A percentile compares a stretch with the other conserved stretches of the same genome.
These are phyloP conservation scores for Machimus rusticus DNA, from an alignment of 2,888 invertebrate genomes.

Conservation along the genomic window DNA sequence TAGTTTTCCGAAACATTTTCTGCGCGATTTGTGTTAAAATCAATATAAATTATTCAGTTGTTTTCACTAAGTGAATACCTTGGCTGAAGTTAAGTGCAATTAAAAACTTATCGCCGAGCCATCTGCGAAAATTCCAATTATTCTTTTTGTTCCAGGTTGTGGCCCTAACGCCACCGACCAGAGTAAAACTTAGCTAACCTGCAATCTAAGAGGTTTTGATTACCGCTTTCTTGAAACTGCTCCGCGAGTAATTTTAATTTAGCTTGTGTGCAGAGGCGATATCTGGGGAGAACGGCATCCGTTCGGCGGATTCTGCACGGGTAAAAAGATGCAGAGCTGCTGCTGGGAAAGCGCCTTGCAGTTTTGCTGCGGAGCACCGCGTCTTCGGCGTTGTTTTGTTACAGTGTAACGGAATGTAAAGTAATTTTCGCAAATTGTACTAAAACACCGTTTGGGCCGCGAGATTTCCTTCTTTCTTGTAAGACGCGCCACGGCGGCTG, in stretches of 20 bases:
- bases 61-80: not conserved
- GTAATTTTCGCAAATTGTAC: conserved; percentile 1
- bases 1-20: not conserved
- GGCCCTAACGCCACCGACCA: not conserved
- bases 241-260: not conserved
- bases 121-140: not conserved
- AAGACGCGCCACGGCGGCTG: not conserved
- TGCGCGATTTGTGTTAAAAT: not conserved
- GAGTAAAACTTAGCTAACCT: not conserved
- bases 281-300: not conserved
- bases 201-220: not conserved
- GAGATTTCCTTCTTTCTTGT: not conserved
- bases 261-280: not conserved
- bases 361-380: not conserved
- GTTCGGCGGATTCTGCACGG: not conserved
- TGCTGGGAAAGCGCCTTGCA: not conserved
- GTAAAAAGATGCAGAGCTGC: not conserved
- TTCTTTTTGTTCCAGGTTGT: not conserved
- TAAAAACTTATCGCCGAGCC: not conserved
- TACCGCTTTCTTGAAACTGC: not conserved
- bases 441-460: not conserved
- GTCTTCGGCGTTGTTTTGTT: not conserved
- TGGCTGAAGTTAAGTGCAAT: not conserved
- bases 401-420: not conserved
- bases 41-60: not conserved